These are phyloP conservation scores for Patella pellucida DNA, from an alignment of 2,888 invertebrate genomes.

Conservation along the genomic window DNA sequence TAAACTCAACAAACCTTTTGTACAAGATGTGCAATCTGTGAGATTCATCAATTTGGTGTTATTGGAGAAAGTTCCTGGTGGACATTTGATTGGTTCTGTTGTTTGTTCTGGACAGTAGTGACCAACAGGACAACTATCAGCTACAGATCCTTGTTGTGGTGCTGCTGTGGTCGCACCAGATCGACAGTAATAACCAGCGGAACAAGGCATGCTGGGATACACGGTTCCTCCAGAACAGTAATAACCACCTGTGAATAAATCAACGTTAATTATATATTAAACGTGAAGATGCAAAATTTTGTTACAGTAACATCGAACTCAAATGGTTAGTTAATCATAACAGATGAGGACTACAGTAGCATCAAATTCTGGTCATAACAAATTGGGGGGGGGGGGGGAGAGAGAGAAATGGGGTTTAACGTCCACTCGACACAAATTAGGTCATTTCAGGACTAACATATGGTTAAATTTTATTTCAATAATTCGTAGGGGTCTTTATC, in stretches of 20 bases:
- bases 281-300: too few relatives aligned
- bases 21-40: constrained; percentile 60
- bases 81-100: constrained; percentile 59
- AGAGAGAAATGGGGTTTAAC: too few relatives aligned
- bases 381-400: too few relatives aligned
- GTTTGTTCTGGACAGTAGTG: constrained; percentile 65
- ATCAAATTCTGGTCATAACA: too few relatives aligned
- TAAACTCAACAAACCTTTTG: constrained; percentile 44
- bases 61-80: constrained; percentile 63
- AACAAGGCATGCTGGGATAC: constrained; percentile 54
- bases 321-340: too few relatives aligned
- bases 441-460: too few relatives aligned
- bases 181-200: constrained; percentile 61
- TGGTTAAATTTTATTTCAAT: too few relatives aligned
- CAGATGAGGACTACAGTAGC: too few relatives aligned
- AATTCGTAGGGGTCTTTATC: too few relatives aligned
- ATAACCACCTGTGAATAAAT: constrained; percentile 51
- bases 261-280: too few relatives aligned
- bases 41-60: constrained; percentile 55
- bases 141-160: constrained; percentile 56
- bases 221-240: constrained; percentile 62
- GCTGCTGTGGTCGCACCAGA: constrained; percentile 57
- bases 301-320: too few relatives aligned
- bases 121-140: constrained; percentile 65
- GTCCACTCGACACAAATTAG: too few relatives aligned